Evolutionary conservation across 1,140 invertebrate genomes (phyloP), one percentile per base, ranked within the genome.

Genomic region (Dryas iulia): DNA sequence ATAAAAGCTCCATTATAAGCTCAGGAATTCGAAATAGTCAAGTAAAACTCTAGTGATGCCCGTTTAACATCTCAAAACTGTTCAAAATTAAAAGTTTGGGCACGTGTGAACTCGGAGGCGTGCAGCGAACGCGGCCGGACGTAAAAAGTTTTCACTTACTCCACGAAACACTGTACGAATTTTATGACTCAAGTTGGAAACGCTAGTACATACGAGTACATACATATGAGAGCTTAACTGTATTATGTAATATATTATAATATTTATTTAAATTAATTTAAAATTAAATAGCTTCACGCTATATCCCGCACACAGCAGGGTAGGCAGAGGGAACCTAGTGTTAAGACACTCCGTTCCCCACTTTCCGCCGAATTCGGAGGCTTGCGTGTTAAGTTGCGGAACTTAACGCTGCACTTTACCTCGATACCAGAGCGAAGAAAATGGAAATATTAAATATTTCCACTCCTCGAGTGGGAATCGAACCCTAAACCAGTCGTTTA

Each of bases 91-190:
- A 58, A 65, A 65, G 62, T 65, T 65, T 57, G 30, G 54, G 62
- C 62, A 65, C 54, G 62, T 65, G 62, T 65, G 62, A 53, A 53
- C 25, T 62, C 60, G 25, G 60, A 57, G 39, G 12, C 30, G 35
- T 65, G 30, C 53, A 18, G 30, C 26, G 24, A 65, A 65, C 28
- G 62, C 61, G 61, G 52, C 62, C 31, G 53, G 47, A 53, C 54
- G 53, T 65, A 57, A 58, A 57, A 65, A 65, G 62, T 65, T 39
- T 64, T 57, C 54, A 65, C 62, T 65, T 57, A 58, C 62, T 57
- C 30, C 23, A 18, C 53, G 30, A 57, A 58, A 57, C 39, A 30
- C 26, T 12, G 39, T 21, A 18, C 39, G 39, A 47, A 47, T 47
- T 47, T 47, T 47, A 47, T 47, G 14, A 47, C 39, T 47, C 14